Evolutionary conservation across 1,140 invertebrate genomes (phyloP).

Genomic region (Rhagoletis pomonella): DNA sequence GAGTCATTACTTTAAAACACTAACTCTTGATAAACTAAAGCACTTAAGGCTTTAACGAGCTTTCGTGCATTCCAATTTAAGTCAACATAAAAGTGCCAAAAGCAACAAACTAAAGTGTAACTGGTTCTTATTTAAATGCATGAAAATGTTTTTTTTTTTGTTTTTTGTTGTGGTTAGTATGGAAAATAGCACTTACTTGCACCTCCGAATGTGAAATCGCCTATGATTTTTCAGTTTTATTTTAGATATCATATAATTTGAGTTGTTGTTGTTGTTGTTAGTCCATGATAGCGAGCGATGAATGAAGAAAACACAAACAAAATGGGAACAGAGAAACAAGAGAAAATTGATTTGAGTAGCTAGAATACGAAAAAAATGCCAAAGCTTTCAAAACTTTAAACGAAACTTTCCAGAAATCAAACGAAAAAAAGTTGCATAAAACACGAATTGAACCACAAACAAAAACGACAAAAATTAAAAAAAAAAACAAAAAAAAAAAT

Average conservation of each 20-base stretch:
- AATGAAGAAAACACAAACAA: conserved; percentile 10
- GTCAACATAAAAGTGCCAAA: neutral
- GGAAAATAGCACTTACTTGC: conserved; percentile 82
- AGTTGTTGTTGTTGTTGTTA: conserved; percentile 48
- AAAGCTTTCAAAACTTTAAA: conserved; percentile 30
- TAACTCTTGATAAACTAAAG: conserved; percentile 32
- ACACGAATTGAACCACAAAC: neutral
- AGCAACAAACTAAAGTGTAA: neutral
- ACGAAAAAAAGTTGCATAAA: neutral
- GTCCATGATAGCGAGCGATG: conserved; percentile 39
- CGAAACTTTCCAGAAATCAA: neutral
- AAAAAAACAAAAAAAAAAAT: neutral
- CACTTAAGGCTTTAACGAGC: conserved; percentile 37
- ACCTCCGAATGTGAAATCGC: conserved; percentile 88
- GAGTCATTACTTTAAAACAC: conserved; percentile 28
- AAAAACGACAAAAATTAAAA: neutral
- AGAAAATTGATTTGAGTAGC: conserved; percentile 25
- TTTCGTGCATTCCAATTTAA: neutral
- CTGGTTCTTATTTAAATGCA: neutral
- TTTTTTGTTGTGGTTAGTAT: conserved; percentile 1
- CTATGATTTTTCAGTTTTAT: conserved; percentile 72
- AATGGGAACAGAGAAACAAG: conserved; percentile 7
- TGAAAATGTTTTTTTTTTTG: conserved; percentile 35
- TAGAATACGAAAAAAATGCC: conserved; percentile 2
- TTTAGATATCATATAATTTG: neutral